Conservation (phyloP, 2,888 invertebrate genomes). For the Cosmia trapezina region DNA sequence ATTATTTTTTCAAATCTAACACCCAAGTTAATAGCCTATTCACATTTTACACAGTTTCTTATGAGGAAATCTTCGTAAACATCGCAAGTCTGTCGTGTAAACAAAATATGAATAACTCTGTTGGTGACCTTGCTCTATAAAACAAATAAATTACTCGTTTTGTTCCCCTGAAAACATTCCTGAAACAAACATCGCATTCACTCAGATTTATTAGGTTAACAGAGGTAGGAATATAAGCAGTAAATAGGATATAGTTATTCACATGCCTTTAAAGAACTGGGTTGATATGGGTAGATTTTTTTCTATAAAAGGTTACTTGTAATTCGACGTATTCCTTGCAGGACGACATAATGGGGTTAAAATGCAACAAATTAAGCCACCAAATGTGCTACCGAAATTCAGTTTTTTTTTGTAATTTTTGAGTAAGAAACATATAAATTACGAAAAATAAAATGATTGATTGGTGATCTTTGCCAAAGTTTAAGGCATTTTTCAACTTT, state of each 20-base stretch:
- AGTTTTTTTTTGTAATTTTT: no score
- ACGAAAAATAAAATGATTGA: no score
- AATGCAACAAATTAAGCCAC: no score
- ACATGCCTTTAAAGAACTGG: not conserved
- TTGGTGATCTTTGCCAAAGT: no score
- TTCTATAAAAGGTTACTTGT: not conserved
- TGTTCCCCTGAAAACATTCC: conserved; percentile 29
- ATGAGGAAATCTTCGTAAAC: conserved; percentile 6
- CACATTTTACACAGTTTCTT: not conserved
- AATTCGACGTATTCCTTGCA: no score
- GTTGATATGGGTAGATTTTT: not conserved
- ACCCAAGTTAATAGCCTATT: not conserved
- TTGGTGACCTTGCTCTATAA: conserved; percentile 28
- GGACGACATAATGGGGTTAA: no score
- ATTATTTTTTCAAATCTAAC: not conserved
- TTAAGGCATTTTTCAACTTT: no score
- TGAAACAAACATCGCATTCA: conserved; percentile 28
- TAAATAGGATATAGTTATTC: not conserved
- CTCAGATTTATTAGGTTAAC: conserved; percentile 36
- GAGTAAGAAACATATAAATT: no score
- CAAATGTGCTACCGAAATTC: no score
- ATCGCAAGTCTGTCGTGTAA: conserved; percentile 5
- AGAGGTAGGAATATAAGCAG: not conserved
- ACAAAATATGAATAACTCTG: conserved; percentile 26
- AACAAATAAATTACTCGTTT: conserved; percentile 36